Percentiles rank a stretch among this genome's conserved stretches.
Evolutionary conservation across 2,888 invertebrate species (phyloP).

Genomic region (Agrotis segetum): DNA sequence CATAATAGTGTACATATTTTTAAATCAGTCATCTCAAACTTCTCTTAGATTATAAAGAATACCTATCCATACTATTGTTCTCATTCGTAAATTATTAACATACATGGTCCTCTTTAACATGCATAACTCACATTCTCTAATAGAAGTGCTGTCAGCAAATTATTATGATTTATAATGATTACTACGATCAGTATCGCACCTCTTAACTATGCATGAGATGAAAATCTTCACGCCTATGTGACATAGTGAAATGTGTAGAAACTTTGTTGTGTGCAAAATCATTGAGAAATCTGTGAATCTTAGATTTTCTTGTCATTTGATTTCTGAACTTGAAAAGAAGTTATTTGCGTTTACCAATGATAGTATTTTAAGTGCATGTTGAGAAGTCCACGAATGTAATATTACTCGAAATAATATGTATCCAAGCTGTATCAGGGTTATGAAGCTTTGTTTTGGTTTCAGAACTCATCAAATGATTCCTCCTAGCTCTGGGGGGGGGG

Average conservation of each 20-base stretch:
- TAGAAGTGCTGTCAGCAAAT: conserved; percentile 18
- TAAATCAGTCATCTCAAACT: too few species aligned
- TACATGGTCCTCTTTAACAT: not conserved
- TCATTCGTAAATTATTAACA: not conserved
- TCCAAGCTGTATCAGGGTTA: too few species aligned
- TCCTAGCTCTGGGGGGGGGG: too few species aligned
- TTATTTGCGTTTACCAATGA: too few species aligned
- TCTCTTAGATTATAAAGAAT: too few species aligned
- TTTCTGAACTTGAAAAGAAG: not conserved
- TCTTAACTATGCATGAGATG: conserved; percentile 23
- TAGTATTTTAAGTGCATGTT: not conserved
- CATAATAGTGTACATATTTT: too few species aligned
- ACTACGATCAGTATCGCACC: conserved; percentile 13
- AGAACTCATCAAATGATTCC: too few species aligned
- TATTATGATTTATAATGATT: conserved; percentile 45
- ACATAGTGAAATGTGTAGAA: conserved; percentile 1
- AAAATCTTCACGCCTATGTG: conserved; percentile 8
- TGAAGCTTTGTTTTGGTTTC: too few species aligned
- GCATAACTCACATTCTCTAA: conserved; percentile 13
- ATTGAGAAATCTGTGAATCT: conserved; percentile 16
- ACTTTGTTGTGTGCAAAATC: not conserved
- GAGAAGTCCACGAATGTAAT: not conserved
- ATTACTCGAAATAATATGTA: too few species aligned
- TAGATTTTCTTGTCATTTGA: not conserved
- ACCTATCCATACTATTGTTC: not conserved